phyloP scores from a whole-genome alignment of 2,113 vertebrate genomes.

The Pachypanchax playfairii region DNA sequence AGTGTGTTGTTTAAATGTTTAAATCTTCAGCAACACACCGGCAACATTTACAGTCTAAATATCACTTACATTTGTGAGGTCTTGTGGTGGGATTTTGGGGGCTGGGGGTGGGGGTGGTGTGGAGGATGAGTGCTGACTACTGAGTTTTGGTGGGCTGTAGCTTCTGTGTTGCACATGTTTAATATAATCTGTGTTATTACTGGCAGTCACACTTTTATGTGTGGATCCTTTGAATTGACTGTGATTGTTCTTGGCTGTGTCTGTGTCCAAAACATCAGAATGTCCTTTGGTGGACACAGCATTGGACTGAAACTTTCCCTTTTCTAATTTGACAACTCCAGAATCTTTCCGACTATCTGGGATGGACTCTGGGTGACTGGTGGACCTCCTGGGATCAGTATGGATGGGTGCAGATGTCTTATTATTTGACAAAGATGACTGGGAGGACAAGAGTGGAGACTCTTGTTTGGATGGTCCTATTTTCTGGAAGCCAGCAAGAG shows the following conservation, averaged over 20 bases:
- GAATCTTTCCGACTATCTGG: slow-evolving; percentile 40
- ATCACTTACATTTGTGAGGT: slow-evolving; percentile 48
- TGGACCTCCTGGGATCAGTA: slow-evolving; percentile 44
- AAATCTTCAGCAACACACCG: too few species aligned
- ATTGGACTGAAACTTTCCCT: slow-evolving; percentile 16
- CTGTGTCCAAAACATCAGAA: slow-evolving; percentile 35
- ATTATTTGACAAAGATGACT: slow-evolving; percentile 26
- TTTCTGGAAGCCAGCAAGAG: slow-evolving; percentile 43
- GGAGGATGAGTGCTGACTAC: slow-evolving; percentile 16
- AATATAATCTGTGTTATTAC: slow-evolving; percentile 16
- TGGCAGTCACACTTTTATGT: slow-evolving; percentile 26
- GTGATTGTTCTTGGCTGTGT: slow-evolving; percentile 35
- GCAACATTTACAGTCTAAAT: too few species aligned
- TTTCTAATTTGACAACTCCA: slow-evolving; percentile 23
- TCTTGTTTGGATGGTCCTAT: slow-evolving; percentile 45
- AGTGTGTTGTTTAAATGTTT: neutral
- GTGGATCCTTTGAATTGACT: slow-evolving; percentile 24
- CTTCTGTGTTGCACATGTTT: slow-evolving; percentile 30
- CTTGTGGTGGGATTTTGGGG: slow-evolving; percentile 30
- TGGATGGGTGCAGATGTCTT: slow-evolving; percentile 31
- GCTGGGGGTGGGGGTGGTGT: slow-evolving; percentile 47
- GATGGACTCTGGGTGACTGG: slow-evolving; percentile 51
- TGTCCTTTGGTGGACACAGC: slow-evolving; percentile 35
- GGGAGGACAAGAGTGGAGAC: slow-evolving; percentile 44
- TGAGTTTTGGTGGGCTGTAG: slow-evolving; percentile 24